Evolutionary conservation across 2,113 vertebrate genomes (phyloP).

Genomic region (Dermatemys mawii): DNA sequence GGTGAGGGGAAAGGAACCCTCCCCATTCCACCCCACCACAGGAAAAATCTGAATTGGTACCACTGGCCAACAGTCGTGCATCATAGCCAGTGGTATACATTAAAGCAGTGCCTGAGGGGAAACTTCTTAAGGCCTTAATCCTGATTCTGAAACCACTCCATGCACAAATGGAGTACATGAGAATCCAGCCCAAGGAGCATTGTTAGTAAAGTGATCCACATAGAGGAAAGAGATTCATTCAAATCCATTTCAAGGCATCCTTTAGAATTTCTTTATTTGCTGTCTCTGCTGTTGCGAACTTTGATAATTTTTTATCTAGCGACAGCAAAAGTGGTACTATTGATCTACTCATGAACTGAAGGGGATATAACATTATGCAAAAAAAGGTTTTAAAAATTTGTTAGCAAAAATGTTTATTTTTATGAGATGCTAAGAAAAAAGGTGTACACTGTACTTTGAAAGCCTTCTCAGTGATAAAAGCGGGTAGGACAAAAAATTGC

Average conservation of each 20-base stretch:
- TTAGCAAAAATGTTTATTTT: neutral
- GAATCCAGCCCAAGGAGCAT: neutral
- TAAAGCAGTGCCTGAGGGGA: neutral
- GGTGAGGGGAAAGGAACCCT: neutral
- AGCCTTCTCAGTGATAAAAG: neutral
- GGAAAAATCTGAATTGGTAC: neutral
- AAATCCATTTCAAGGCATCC: too few species aligned
- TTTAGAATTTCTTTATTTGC: neutral
- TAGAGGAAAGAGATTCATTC: too few species aligned
- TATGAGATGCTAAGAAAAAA: neutral
- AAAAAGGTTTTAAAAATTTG: neutral
- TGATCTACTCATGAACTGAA: slow-evolving; percentile 26
- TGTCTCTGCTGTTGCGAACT: neutral
- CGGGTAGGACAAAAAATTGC: neutral
- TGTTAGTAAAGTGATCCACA: neutral
- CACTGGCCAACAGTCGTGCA: slow-evolving; percentile 1
- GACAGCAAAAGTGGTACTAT: slow-evolving; percentile 34
- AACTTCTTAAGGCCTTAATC: neutral
- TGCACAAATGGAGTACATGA: neutral
- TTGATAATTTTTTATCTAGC: neutral
- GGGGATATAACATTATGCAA: slow-evolving; percentile 9
- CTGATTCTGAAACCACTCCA: neutral
- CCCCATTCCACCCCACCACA: neutral
- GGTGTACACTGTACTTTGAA: neutral
- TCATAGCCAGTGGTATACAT: neutral